Evolutionary conservation across 2,888 invertebrate genomes (phyloP), one percentile per base, ranked within the genome.

Genomic region (Habroteleia sp.): DNA sequence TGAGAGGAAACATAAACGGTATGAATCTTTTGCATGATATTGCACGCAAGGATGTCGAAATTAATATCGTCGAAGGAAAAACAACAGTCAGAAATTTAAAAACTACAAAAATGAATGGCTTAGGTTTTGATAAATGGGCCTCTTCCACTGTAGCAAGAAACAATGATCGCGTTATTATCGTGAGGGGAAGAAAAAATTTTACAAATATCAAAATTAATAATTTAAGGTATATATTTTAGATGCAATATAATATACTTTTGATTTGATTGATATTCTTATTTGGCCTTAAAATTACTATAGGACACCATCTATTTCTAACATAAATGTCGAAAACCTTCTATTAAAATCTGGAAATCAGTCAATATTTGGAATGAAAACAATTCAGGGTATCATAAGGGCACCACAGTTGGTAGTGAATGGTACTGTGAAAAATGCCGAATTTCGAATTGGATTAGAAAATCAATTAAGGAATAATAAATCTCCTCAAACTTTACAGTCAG

Each of bases 11-110:
- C 2, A 87, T 92, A 10, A 92, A 92, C 79, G 84, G 88, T 69
- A 81, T 91, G 37, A 89, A 91, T 84, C 84, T 92, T 16, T 81
- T 86, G 7, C 86, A 86, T 4, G 92, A 92, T 78, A 85, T 92
- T 10, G 87, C 91, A 75, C 88, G 89, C 35, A 85, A 87, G 44
- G 90, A 90, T 73, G 69, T 69, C 0, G 50, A 81, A 48, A 52
- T 77, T 13, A 91, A 90, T 81, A 79, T 87, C 1, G 82, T 92
- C 0, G 89, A 88, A 0, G 90, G 90, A 1, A 80, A 79, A 0
- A 91, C 91, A 84, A 81, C 44, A 29, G 82, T 91, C 25, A 42
- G 83, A 3, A 84, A 85, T 52, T 82, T 91, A n/a, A 77, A 78
- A 10, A 86, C 89, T 0, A 82, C 85, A 17, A 83, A 89, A 60